These are phyloP conservation scores for Caenorhabditis becei DNA, from an alignment of 2,888 invertebrate genomes.

Conservation along the genomic window DNA sequence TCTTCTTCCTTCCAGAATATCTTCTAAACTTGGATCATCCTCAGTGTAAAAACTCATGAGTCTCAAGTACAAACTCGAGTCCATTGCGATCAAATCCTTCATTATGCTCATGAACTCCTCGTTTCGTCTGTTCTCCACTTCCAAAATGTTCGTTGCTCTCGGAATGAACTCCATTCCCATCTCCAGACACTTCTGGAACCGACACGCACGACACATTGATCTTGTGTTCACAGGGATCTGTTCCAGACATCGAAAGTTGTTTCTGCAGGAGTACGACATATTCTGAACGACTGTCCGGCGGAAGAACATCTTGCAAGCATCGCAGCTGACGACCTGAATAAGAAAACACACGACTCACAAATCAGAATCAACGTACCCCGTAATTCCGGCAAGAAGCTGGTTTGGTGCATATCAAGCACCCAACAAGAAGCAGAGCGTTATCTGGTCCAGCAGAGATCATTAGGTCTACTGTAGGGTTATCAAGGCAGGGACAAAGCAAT, in stretches of 20 bases:
- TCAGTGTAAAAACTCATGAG: neutral
- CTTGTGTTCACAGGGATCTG: neutral
- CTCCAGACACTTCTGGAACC: neutral
- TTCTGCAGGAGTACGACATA: neutral
- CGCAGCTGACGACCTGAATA: conserved; percentile 7
- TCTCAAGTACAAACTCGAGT: neutral
- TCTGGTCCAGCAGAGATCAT: too few relatives aligned
- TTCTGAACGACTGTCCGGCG: neutral
- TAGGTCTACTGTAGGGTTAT: too few relatives aligned
- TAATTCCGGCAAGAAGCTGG: neutral
- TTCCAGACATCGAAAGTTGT: neutral
- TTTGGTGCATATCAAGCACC: too few relatives aligned
- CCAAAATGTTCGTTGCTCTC: neutral
- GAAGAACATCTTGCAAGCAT: conserved; percentile 29
- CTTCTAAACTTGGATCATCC: neutral
- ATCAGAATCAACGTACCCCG: conserved; percentile 4
- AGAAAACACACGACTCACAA: too few relatives aligned
- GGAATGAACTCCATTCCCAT: neutral
- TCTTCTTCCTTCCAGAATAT: neutral
- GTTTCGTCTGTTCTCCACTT: neutral
- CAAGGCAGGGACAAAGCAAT: too few relatives aligned
- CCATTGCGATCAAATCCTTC: neutral
- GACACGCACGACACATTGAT: neutral
- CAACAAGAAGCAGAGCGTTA: too few relatives aligned
- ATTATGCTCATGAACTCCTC: neutral